Evolutionary conservation across 2,888 invertebrate species (phyloP).

Genomic region (Drosophila setosimentum): DNA sequence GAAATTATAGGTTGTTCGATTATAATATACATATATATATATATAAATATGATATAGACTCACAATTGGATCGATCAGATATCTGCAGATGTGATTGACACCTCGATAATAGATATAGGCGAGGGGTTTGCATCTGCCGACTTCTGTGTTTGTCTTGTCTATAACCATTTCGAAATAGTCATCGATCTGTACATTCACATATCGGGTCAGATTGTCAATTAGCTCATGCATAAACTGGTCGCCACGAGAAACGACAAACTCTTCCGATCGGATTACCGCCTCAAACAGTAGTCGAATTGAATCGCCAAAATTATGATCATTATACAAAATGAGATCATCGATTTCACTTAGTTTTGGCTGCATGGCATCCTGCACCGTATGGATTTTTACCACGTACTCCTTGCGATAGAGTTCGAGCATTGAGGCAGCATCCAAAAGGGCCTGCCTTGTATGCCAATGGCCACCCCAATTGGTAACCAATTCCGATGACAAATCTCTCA

Average conservation of each 20-base stretch:
- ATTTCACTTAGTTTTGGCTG: constrained; percentile 14
- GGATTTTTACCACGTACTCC: not conserved
- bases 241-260: constrained; percentile 32
- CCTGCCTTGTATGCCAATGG: not conserved
- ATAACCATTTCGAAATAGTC: constrained; percentile 31
- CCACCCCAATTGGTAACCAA: too few species aligned
- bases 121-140: constrained; percentile 49
- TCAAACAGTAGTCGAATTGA: constrained; percentile 8
- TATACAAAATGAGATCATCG: constrained; percentile 35
- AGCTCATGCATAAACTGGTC: constrained; percentile 24
- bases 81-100: constrained; percentile 32
- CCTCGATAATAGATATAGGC: constrained; percentile 33
- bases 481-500: too few species aligned
- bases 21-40: not conserved
- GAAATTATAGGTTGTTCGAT: constrained; percentile 35
- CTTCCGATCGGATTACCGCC: constrained; percentile 10
- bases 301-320: constrained; percentile 30
- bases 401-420: not conserved
- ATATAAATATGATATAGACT: constrained; percentile 6
- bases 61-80: constrained; percentile 55
- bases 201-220: constrained; percentile 28
- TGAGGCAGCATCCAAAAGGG: not conserved
- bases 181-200: not conserved
- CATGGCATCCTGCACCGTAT: not conserved
- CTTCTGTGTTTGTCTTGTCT: not conserved